Evolutionary conservation across 1,140 invertebrate species (phyloP).

Genomic region (Eciton burchellii): DNA sequence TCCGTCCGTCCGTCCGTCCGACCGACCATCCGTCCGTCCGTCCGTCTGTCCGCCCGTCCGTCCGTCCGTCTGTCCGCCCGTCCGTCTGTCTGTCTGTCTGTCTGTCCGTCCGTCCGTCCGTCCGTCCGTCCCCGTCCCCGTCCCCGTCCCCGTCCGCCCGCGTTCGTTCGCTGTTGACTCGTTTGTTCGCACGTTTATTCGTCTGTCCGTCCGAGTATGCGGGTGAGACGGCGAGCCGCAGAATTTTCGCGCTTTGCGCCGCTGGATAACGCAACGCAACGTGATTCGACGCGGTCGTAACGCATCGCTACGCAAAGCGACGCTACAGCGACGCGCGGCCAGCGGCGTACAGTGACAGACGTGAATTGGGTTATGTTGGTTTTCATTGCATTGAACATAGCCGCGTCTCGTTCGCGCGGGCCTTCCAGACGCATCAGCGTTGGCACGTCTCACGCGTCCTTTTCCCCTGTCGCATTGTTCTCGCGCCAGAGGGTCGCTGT

Average conservation of each 20-base stretch:
- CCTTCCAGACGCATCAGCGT: neutral
- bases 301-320: constrained; percentile 62
- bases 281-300: constrained; percentile 38
- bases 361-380: constrained; percentile 79
- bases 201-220: neutral
- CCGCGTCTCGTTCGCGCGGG: constrained; percentile 57
- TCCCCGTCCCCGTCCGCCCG: neutral
- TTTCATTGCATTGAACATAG: neutral
- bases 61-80: neutral
- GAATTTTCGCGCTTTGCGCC: constrained; percentile 67
- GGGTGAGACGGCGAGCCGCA: constrained; percentile 3
- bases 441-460: neutral
- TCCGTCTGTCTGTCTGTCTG: neutral
- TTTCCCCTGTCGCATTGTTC: neutral
- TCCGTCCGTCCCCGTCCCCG: neutral
- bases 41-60: neutral
- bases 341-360: constrained; percentile 70
- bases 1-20: neutral
- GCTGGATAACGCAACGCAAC: constrained; percentile 1
- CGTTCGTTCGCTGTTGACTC: too few relatives aligned
- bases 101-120: neutral
- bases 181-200: neutral
- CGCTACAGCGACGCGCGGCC: constrained; percentile 32
- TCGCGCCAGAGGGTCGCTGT: neutral
- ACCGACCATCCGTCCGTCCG: neutral